phyloP scores from a whole-genome alignment of 1,140 invertebrate species.

The Drosophila hydei region DNA sequence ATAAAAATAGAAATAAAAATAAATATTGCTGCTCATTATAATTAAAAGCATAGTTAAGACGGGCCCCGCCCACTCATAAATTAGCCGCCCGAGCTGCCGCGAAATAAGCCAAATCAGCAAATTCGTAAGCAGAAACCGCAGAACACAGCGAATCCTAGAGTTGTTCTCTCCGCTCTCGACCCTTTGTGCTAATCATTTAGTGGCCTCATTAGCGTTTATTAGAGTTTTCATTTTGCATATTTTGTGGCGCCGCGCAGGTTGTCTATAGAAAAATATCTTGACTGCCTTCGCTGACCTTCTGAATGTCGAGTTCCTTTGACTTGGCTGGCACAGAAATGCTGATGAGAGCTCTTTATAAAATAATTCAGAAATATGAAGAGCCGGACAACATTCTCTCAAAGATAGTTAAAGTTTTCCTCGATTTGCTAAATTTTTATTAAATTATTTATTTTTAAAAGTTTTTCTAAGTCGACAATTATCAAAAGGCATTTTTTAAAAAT shows the following conservation, averaged over 20 bases:
- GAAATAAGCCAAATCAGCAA: slow-evolving; percentile 71
- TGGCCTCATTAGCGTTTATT: slow-evolving; percentile 73
- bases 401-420: neutral
- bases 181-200: slow-evolving; percentile 45
- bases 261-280: slow-evolving; percentile 8
- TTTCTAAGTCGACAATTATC: neutral
- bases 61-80: slow-evolving; percentile 31
- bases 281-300: slow-evolving; percentile 11
- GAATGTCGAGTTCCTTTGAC: neutral
- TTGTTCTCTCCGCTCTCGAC: neutral
- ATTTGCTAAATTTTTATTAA: neutral
- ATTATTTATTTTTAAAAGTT: neutral
- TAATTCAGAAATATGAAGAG: neutral
- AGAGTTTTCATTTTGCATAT: slow-evolving; percentile 63
- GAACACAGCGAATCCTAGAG: neutral
- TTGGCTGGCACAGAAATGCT: neutral
- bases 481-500: too few species aligned
- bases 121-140: slow-evolving; percentile 23
- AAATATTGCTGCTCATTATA: slow-evolving; percentile 59
- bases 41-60: slow-evolving; percentile 27
- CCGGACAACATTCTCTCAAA: neutral
- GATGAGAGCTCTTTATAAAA: slow-evolving; percentile 1
- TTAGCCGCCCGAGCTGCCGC: slow-evolving; percentile 47
- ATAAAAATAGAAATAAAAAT: slow-evolving; percentile 37
- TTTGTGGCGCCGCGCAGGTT: slow-evolving; percentile 22